Evolutionary conservation across 1,140 invertebrate genomes (phyloP).

Genomic region (Psilanteris sp.): DNA sequence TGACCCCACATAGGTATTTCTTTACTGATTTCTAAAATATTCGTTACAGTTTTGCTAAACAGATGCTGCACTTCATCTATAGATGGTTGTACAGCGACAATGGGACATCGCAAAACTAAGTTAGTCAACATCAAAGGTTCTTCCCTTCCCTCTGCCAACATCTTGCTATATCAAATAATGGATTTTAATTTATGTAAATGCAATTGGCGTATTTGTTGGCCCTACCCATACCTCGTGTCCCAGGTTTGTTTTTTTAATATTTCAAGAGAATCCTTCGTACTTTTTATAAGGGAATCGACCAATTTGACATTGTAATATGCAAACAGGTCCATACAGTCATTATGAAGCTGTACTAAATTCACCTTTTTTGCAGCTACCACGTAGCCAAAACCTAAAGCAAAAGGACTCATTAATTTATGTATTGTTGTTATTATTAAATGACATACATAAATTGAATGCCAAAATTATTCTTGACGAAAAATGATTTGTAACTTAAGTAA

Average conservation of each 20-base stretch:
- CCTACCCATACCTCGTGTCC: slow-evolving; percentile 81
- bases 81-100: slow-evolving; percentile 81
- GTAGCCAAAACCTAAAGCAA: slow-evolving; percentile 75
- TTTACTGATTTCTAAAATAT: slow-evolving; percentile 84
- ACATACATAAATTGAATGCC: too few species aligned
- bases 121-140: slow-evolving; percentile 82
- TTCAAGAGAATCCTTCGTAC: slow-evolving; percentile 85
- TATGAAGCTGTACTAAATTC: slow-evolving; percentile 82
- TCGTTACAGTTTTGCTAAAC: slow-evolving; percentile 84
- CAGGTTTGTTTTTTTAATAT: slow-evolving; percentile 83
- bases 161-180: slow-evolving; percentile 70
- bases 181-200: too few species aligned
- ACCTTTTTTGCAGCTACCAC: slow-evolving; percentile 81
- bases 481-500: too few species aligned
- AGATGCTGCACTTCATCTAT: slow-evolving; percentile 87
- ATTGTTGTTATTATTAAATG: too few species aligned
- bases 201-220: too few species aligned
- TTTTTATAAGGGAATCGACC: slow-evolving; percentile 84
- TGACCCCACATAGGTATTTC: slow-evolving; percentile 87
- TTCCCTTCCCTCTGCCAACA: slow-evolving; percentile 75
- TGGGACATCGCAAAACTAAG: slow-evolving; percentile 84
- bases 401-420: too few species aligned
- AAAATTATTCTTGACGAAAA: too few species aligned
- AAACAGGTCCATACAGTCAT: slow-evolving; percentile 87
- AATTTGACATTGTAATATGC: slow-evolving; percentile 87